Conservation (phyloP, 1,140 invertebrate species). For the Leptinotarsa lineolata region DNA sequence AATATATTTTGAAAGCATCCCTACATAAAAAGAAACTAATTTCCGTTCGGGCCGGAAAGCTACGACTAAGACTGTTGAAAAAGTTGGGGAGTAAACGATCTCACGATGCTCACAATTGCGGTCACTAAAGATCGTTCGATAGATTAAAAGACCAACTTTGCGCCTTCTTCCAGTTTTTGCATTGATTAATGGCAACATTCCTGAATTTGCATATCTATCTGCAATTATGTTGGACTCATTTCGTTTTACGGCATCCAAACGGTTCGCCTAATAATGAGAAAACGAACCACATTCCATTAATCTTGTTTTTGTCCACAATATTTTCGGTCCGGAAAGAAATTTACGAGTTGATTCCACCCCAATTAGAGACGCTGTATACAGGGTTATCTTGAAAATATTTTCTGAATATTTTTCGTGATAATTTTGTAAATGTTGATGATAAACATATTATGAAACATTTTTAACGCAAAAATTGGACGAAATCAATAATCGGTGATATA, state of each 20-base stretch:
- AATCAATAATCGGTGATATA: too few relatives aligned
- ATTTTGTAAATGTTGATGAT: too few relatives aligned
- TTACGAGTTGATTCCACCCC: neutral
- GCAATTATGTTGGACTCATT: conserved; percentile 12
- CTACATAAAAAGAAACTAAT: conserved; percentile 45
- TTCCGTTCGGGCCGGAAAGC: conserved; percentile 40
- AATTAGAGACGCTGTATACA: neutral
- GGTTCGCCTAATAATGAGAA: neutral
- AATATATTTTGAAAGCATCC: conserved; percentile 44
- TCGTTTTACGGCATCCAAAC: neutral
- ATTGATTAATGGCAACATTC: conserved; percentile 14
- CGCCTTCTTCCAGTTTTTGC: conserved; percentile 17
- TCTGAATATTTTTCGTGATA: too few relatives aligned
- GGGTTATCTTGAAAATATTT: too few relatives aligned
- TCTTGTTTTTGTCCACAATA: neutral
- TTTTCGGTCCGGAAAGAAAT: neutral
- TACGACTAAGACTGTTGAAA: conserved; percentile 39
- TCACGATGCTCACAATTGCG: conserved; percentile 34
- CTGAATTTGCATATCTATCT: conserved; percentile 20
- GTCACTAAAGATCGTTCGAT: conserved; percentile 40
- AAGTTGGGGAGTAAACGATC: conserved; percentile 37
- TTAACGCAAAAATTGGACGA: too few relatives aligned
- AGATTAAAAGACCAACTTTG: conserved; percentile 38
- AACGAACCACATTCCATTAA: neutral
- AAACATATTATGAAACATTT: too few relatives aligned